These are phyloP conservation scores for Drosophila auraria DNA, from an alignment of 1,140 invertebrate species.

Conservation along the genomic window DNA sequence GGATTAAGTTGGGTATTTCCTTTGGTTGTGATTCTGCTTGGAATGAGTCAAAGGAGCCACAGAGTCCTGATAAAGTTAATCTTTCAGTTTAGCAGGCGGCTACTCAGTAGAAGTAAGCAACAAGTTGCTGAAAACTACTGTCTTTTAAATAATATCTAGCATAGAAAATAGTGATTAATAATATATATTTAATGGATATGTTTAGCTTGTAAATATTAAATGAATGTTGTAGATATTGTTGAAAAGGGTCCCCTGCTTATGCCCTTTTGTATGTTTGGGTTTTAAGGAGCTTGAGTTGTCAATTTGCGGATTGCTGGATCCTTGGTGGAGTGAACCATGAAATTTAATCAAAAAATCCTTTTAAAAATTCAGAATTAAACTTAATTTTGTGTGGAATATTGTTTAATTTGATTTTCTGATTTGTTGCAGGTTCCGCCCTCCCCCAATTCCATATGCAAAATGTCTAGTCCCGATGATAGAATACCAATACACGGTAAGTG, in stretches of 20 bases:
- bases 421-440: conserved; percentile 52
- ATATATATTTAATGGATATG: no score
- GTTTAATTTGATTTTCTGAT: conserved; percentile 57
- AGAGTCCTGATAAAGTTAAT: conserved; percentile 11
- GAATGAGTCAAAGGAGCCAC: conserved; percentile 8
- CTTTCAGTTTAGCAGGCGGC: background rate
- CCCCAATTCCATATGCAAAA: conserved; percentile 77
- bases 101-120: background rate
- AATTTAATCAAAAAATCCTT: conserved; percentile 15
- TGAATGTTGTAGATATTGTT: no score
- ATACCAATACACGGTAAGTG: conserved; percentile 83
- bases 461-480: conserved; percentile 84
- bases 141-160: background rate
- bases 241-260: no score
- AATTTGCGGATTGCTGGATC: background rate
- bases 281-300: background rate
- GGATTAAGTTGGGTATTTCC: conserved; percentile 23
- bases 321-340: background rate
- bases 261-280: background rate
- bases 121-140: background rate
- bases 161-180: no score
- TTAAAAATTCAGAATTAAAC: conserved; percentile 21
- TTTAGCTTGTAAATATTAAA: no score
- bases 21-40: conserved; percentile 14
- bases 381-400: conserved; percentile 39